These are phyloP conservation scores for Autographa gamma DNA, from an alignment of 2,888 invertebrate species.

Conservation along the genomic window DNA sequence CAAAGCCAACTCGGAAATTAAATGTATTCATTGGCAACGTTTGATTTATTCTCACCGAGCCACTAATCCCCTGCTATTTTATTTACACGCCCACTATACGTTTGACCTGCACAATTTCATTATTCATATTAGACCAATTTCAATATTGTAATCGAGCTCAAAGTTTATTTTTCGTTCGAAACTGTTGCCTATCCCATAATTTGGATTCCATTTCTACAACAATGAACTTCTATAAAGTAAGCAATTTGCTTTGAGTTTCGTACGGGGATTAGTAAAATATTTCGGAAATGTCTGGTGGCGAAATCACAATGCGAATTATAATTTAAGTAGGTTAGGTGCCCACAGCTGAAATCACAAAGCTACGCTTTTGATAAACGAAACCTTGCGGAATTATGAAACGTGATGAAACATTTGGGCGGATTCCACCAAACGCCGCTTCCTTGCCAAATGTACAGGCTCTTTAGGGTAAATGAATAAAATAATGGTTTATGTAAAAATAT, in stretches of 20 bases:
- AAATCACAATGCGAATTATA: constrained; percentile 67
- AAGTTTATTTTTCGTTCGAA: constrained; percentile 30
- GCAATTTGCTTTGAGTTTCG: constrained; percentile 64
- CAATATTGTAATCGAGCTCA: constrained; percentile 19
- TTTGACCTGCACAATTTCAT: constrained; percentile 43
- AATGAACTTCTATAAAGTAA: constrained; percentile 59
- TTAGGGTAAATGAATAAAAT: constrained; percentile 47
- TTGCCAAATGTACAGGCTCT: constrained; percentile 19
- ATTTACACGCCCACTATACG: constrained; percentile 48
- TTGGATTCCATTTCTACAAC: constrained; percentile 29
- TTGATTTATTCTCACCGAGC: constrained; percentile 72
- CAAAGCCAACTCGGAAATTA: constrained; percentile 76
- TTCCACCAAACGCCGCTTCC: constrained; percentile 22
- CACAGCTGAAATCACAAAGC: constrained; percentile 67
- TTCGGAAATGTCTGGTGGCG: constrained; percentile 56
- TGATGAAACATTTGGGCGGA: constrained; percentile 39
- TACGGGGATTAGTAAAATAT: constrained; percentile 63
- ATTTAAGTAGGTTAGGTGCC: constrained; percentile 62
- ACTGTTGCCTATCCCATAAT: constrained; percentile 27
- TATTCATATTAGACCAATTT: constrained; percentile 42
- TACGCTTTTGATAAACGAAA: constrained; percentile 61
- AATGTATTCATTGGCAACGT: constrained; percentile 75
- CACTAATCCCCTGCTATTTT: constrained; percentile 60
- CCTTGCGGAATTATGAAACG: constrained; percentile 58
- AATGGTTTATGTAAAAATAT: constrained; percentile 79